Conservation (phyloP, 2,113 vertebrate genomes). For the Ancistrus triradiatus region DNA sequence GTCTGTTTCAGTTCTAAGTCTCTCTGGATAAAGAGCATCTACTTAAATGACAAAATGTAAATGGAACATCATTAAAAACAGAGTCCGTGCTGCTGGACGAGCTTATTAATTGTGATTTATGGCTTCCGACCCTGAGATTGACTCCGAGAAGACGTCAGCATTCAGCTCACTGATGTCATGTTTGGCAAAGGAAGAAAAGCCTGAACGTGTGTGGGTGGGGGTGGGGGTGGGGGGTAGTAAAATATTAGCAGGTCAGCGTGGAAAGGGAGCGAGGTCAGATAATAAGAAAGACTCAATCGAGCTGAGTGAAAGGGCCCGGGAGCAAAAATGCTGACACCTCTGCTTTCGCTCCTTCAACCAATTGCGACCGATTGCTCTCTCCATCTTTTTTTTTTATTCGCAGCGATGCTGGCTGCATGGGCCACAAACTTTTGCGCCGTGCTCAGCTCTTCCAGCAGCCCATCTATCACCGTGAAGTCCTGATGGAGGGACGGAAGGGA, state of each 20-base stretch:
- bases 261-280: conserved; percentile 45
- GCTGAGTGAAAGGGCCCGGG: conserved; percentile 43
- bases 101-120: conserved; percentile 21
- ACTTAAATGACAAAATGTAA: no score
- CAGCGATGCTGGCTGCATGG: conserved; percentile 59
- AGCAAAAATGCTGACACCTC: conserved; percentile 46
- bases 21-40: neutral
- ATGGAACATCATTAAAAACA: no score
- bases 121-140: conserved; percentile 4
- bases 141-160: conserved; percentile 19
- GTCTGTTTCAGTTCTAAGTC: neutral
- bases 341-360: conserved; percentile 37
- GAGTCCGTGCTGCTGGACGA: neutral
- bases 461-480: conserved; percentile 58
- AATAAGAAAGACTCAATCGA: conserved; percentile 51
- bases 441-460: conserved; percentile 43
- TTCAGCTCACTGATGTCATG: conserved; percentile 21
- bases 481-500: conserved; percentile 51
- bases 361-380: conserved; percentile 32
- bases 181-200: conserved; percentile 20
- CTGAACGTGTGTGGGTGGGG: neutral
- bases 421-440: conserved; percentile 68
- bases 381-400: conserved; percentile 58
- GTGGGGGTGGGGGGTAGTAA: conserved; percentile 19
- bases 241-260: conserved; percentile 48